Evolutionary conservation across 2,113 vertebrate genomes (phyloP), one percentile per base, ranked within the genome.

Genomic region (Anoplopoma fimbria): DNA sequence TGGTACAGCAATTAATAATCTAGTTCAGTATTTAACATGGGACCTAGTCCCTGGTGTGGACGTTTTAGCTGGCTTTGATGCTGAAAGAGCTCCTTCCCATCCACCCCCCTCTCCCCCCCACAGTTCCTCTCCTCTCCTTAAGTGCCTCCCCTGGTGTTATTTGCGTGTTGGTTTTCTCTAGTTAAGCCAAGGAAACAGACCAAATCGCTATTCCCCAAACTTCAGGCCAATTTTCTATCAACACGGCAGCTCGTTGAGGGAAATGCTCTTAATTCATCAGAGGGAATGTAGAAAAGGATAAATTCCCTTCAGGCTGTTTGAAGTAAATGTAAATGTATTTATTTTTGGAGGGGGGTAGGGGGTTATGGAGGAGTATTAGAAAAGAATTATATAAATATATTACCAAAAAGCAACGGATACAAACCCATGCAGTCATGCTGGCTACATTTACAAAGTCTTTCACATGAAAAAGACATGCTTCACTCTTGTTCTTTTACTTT

Each of bases 1-100:
- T 95, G 93, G 92, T 90, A 77, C 86, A 92, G 93, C 92, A 93
- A 92, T 95, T 94, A 94, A 95, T 95, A 93, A 95, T 92, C 91
- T 93, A 88, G 91, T 93, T 95, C 91, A 94, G 92, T 92, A 88
- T 93, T 93, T 95, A 95, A 92, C 93, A 92, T 93, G 93, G 93
- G 94, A 95, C 92, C 87, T 9, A 34, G 75, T 94, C 94, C 92
- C 92, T 79, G 61, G 91, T 89, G 94, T 84, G 83, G 81, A 81
- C 90, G 83, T 88, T 94, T 94, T 93, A 93, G 91, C 89, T 92
- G 84, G 89, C 93, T 96, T 95, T 95, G 93, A 95, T 92, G 93
- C 93, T 89, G 84, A 87, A 91, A 88, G 79, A 89, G 84, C 88
- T 77, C 40, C 86, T 82, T 31, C 65, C 75, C 57, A 69, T 45